Conservation (phyloP, 2,888 invertebrate genomes). For the Cremastinae sp. region DNA sequence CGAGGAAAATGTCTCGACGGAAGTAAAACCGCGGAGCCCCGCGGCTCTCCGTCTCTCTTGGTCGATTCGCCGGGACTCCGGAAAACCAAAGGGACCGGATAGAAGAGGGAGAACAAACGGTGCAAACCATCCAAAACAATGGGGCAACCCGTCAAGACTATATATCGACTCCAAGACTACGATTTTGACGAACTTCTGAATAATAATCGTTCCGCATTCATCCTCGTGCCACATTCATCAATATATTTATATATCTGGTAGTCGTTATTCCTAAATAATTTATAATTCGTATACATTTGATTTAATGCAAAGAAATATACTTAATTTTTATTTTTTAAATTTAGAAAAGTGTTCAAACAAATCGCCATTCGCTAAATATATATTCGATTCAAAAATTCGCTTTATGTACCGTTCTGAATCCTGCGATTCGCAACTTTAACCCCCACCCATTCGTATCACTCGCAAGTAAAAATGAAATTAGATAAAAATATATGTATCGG, state of each 20-base stretch:
- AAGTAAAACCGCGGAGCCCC: slow-evolving; percentile 45
- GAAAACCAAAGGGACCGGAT: slow-evolving; percentile 52
- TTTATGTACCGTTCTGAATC: too few species aligned
- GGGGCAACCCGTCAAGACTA: slow-evolving; percentile 20
- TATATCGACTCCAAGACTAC: not conserved
- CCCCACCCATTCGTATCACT: too few species aligned
- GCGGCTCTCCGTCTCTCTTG: slow-evolving; percentile 17
- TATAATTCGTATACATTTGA: too few species aligned
- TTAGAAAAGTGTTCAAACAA: too few species aligned
- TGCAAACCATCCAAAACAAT: slow-evolving; percentile 44
- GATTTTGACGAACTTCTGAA: slow-evolving; percentile 34
- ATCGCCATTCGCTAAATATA: too few species aligned
- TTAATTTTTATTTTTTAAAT: too few species aligned
- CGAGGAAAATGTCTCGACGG: slow-evolving; percentile 50
- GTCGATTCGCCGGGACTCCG: slow-evolving; percentile 40
- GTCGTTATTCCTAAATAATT: too few species aligned
- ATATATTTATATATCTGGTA: not conserved
- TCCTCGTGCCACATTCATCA: not conserved
- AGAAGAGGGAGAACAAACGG: slow-evolving; percentile 47
- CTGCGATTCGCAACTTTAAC: too few species aligned
- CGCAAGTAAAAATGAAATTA: too few species aligned
- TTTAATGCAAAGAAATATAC: too few species aligned
- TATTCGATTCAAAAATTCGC: too few species aligned
- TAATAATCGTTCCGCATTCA: slow-evolving; percentile 26
- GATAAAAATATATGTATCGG: too few species aligned